A percentile compares a stretch with the other conserved stretches of the same genome.
Evolutionary conservation across 2,888 invertebrate genomes (phyloP).

Genomic region (Drosophila ochracea): DNA sequence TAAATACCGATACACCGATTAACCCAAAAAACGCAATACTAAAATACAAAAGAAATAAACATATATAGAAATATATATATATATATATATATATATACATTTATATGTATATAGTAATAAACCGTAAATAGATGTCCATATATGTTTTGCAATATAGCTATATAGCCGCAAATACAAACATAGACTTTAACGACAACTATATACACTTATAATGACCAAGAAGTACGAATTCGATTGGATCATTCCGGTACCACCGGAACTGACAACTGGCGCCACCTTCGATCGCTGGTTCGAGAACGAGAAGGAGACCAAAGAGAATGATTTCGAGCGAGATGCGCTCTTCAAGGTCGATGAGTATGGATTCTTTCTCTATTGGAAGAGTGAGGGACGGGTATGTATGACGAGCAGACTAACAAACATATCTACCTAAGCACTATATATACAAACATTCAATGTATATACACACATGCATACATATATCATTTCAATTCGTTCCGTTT

Average conservation of each 20-base stretch:
- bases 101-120: not conserved
- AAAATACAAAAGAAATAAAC: not conserved
- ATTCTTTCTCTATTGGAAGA: slow-evolving; percentile 99
- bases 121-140: slow-evolving; percentile 27
- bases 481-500: not conserved
- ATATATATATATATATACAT: not conserved
- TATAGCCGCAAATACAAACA: slow-evolving; percentile 41
- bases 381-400: slow-evolving; percentile 93
- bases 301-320: slow-evolving; percentile 92
- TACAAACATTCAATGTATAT: not conserved
- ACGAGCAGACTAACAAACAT: not conserved
- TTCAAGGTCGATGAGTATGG: slow-evolving; percentile 99
- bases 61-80: not conserved
- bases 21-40: slow-evolving; percentile 1
- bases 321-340: slow-evolving; percentile 93
- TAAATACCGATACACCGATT: slow-evolving; percentile 3
- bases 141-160: slow-evolving; percentile 40
- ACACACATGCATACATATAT: not conserved
- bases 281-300: slow-evolving; percentile 98
- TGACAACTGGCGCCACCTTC: slow-evolving; percentile 93
- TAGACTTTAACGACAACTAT: slow-evolving; percentile 41
- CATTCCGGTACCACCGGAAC: slow-evolving; percentile 94
- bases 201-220: slow-evolving; percentile 92
- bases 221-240: slow-evolving; percentile 99
- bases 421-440: not conserved